phyloP scores from a whole-genome alignment of 2,888 invertebrate species.

The Phrixothrix hirtus region DNA sequence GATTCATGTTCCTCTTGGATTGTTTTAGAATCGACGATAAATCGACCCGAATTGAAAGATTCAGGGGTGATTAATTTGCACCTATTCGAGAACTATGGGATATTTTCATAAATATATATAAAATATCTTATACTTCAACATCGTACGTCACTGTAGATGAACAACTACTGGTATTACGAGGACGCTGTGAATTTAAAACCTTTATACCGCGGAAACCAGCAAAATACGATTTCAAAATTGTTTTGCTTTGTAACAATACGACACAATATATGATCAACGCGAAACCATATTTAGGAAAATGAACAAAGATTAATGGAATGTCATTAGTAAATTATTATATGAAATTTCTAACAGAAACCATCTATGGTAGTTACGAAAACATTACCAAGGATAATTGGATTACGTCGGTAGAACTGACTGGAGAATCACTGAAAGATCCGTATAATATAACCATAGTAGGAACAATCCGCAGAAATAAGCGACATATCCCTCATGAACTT shows the following conservation, averaged over 20 bases:
- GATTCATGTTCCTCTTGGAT: too few relatives aligned
- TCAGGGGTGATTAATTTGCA: conserved; percentile 31
- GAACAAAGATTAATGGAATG: conserved; percentile 38
- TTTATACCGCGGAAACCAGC: conserved; percentile 45
- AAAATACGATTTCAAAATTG: conserved; percentile 46
- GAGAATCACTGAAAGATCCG: too few relatives aligned
- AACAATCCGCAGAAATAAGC: conserved; percentile 45
- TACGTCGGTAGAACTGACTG: conserved; percentile 43
- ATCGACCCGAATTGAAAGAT: conserved; percentile 33
- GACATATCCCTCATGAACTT: conserved; percentile 44
- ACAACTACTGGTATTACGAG: conserved; percentile 40
- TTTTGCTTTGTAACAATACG: conserved; percentile 41
- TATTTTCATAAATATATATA: conserved; percentile 32
- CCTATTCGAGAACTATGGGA: conserved; percentile 34
- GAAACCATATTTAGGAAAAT: conserved; percentile 42
- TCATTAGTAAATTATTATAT: conserved; percentile 39
- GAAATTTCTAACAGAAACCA: too few relatives aligned
- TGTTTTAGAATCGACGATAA: conserved; percentile 35
- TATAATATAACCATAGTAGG: conserved; percentile 45
- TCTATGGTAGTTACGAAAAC: too few relatives aligned
- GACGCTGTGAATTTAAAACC: conserved; percentile 39
- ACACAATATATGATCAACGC: conserved; percentile 43
- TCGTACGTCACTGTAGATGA: conserved; percentile 40
- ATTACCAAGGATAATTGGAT: conserved; percentile 47
- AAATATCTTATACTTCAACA: conserved; percentile 32